A percentile compares a stretch with the other conserved stretches of the same genome.
These are phyloP conservation scores for Apomyelois bistriatella DNA, from an alignment of 2,888 invertebrate genomes.

Conservation along the genomic window DNA sequence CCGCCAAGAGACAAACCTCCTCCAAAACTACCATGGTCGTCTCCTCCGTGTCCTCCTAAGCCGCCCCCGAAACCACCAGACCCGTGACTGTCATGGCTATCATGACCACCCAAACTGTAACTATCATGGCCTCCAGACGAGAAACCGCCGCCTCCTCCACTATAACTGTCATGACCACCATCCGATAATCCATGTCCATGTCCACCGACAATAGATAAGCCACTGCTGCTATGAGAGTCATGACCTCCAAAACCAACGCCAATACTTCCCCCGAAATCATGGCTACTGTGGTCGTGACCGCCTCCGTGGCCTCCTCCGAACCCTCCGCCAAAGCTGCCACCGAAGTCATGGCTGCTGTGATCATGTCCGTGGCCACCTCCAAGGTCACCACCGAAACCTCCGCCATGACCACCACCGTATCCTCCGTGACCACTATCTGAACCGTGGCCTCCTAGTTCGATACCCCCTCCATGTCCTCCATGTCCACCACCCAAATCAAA, in stretches of 20 bases:
- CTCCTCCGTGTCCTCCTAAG: constrained; percentile 21
- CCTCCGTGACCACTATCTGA: constrained; percentile 23
- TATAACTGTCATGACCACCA: constrained; percentile 26
- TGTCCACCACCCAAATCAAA: constrained; percentile 23
- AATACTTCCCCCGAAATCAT: constrained; percentile 7
- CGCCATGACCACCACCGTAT: constrained; percentile 27
- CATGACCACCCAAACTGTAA: constrained; percentile 33
- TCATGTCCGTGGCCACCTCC: constrained; percentile 16
- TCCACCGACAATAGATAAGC: background rate
- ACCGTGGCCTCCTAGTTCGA: constrained; percentile 11
- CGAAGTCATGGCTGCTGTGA: constrained; percentile 28
- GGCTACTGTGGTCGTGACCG: constrained; percentile 3
- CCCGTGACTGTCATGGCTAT: constrained; percentile 28
- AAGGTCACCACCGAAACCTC: constrained; percentile 10
- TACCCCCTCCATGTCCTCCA: constrained; percentile 24
- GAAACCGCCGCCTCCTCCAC: constrained; percentile 23
- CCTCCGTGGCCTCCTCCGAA: constrained; percentile 24
- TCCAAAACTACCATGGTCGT: constrained; percentile 28
- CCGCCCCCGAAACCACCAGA: constrained; percentile 26
- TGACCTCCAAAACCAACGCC: constrained; percentile 10
- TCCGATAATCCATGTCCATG: background rate
- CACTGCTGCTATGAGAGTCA: background rate
- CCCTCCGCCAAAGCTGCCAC: constrained; percentile 22
- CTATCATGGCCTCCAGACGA: constrained; percentile 28
- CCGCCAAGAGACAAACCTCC: constrained; percentile 25